Evolutionary conservation across 2,113 vertebrate species (phyloP).

Genomic region (Vicugna pacos): DNA sequence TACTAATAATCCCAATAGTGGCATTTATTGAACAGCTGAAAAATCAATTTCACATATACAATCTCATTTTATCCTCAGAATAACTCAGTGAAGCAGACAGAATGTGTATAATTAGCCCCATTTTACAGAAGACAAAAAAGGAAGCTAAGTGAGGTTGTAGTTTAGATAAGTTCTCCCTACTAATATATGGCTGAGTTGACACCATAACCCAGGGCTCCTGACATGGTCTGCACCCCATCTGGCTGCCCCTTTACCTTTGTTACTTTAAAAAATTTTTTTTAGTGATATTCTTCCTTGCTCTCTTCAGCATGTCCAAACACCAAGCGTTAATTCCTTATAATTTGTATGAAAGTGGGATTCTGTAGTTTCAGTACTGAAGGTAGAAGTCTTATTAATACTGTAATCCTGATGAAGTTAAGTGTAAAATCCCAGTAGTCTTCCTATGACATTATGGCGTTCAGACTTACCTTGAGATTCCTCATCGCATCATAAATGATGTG

Average conservation of each 20-base stretch:
- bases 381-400: not conserved
- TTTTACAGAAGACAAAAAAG: conserved; percentile 60
- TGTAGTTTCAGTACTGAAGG: not conserved
- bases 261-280: not conserved
- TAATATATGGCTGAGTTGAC: not conserved
- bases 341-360: conserved; percentile 5
- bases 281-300: not conserved
- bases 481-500: not conserved
- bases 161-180: not conserved
- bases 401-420: conserved; percentile 35
- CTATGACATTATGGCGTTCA: not conserved
- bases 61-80: not conserved
- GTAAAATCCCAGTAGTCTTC: not conserved
- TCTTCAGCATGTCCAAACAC: conserved; percentile 6
- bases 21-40: conserved; percentile 69
- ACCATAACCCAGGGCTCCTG: not conserved
- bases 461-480: not conserved
- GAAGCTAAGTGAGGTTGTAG: not conserved
- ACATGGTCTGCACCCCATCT: not conserved
- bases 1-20: conserved; percentile 72
- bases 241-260: not conserved
- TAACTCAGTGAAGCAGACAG: conserved; percentile 27
- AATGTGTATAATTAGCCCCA: conserved; percentile 61
- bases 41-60: conserved; percentile 63
- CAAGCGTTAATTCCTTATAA: conserved; percentile 9